Percentiles rank a stretch among this genome's conserved stretches.
Conservation (phyloP, 2,888 invertebrate genomes). For the Sesamia inferens region DNA sequence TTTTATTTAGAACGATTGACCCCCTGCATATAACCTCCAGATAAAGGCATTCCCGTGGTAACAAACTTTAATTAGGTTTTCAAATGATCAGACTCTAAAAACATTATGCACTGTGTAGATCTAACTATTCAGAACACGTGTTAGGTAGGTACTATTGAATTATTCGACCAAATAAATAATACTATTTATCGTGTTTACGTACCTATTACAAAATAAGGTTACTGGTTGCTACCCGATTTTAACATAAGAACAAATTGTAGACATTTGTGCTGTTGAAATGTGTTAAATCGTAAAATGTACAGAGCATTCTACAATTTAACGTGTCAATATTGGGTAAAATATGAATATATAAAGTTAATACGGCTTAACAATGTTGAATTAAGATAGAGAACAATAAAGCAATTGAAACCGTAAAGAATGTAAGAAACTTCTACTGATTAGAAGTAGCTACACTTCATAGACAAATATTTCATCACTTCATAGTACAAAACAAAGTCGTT, state of each 20-base stretch:
- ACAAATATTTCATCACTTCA: too few relatives aligned
- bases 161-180: neutral
- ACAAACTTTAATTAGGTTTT: neutral
- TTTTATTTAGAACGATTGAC: too few relatives aligned
- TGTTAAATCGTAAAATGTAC: neutral
- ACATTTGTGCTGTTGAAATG: too few relatives aligned
- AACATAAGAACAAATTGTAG: neutral
- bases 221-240: slow-evolving; percentile 5
- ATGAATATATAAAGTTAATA: neutral
- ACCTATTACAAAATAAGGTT: slow-evolving; percentile 1
- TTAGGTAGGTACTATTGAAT: neutral
- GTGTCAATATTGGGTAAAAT: slow-evolving; percentile 9
- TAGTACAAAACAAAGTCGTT: too few relatives aligned
- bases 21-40: neutral
- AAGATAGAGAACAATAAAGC: slow-evolving; percentile 44
- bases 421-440: slow-evolving; percentile 25
- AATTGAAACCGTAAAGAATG: neutral
- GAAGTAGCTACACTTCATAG: slow-evolving; percentile 1
- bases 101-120: neutral
- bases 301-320: neutral
- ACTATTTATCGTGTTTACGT: neutral
- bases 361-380: slow-evolving; percentile 30
- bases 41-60: neutral
- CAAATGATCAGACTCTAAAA: neutral
- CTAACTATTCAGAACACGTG: neutral